Base-by-base conservation (phyloP, 1,140 invertebrate species). In the Cepaea nemoralis region DNA sequence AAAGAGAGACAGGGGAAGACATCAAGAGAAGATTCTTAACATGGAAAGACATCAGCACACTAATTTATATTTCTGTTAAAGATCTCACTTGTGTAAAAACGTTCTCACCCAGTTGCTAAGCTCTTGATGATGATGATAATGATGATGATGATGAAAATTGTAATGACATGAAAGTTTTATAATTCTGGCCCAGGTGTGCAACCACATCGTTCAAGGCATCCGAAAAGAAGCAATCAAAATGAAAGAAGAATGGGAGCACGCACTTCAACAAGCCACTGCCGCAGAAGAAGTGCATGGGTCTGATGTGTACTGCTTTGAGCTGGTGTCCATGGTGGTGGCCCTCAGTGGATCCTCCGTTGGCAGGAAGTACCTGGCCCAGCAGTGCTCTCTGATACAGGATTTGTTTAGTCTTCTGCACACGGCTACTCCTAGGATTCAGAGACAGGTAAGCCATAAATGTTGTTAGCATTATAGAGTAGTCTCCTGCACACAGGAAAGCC, bases 271-370 rank as follows among this genome's bases (percentile, higher is more conserved):
- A 50, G 70, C 22, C 71, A 82, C 69, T 59, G 19, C 83, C 48
- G 33, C 69, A 55, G 77, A 81, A 33, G 78, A 71, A 22, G 14
- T 70, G 27, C 78, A 80, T 42, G 89, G 91, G 24, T 92, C 95
- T 2, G 97, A 99, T 92, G 97, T 96, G 14, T 99, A 98, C 89
- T 99, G 97, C 92, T 99, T 99, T 91, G 97, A 99, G 93, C 97
- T 99, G 96, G 92, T 99, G 12, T 98, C 96, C 0, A 96, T 99
- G 92, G 97, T 94, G 27, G 90, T 98, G 82, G 97, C 98, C 0
- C 91, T 99, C n/a, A 98, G 96, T 84, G 97, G 97, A 5, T 98
- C 97, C 83, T 93, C 94, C 0, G 96, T 98, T 0, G 97, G 97
- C 0, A 93, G 97, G 42, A 94, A 94, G 16, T 98, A 98, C 91